Conservation (phyloP, 2,113 vertebrate genomes). For the Psettodes erumei region DNA sequence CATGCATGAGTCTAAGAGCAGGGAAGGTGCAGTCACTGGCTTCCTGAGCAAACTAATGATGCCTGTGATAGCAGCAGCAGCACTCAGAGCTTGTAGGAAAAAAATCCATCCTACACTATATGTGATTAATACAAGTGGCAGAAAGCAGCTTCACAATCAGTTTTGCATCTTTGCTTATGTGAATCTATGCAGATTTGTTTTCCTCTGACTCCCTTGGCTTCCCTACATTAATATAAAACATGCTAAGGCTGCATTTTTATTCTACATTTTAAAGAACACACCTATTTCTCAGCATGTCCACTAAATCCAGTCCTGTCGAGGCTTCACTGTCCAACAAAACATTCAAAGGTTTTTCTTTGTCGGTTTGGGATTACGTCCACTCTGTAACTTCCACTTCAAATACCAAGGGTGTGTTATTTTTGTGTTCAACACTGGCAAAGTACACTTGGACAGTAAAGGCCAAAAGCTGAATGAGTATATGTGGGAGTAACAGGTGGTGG, state of each 20-base stretch:
- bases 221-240: not conserved
- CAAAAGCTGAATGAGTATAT: constrained; percentile 6
- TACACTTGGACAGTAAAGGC: constrained; percentile 10
- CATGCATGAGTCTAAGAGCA: not conserved
- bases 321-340: not conserved
- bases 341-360: not conserved
- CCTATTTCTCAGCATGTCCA: not conserved
- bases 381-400: not conserved
- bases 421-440: not conserved
- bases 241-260: not conserved
- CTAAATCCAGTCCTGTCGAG: not conserved
- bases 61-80: not conserved
- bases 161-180: not conserved
- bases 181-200: not conserved
- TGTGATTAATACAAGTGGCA: not conserved
- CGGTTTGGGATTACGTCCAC: not conserved
- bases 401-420: not conserved
- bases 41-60: no score
- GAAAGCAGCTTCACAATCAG: not conserved
- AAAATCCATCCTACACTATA: not conserved
- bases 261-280: not conserved
- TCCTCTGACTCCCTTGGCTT: not conserved
- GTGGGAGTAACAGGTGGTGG: constrained; percentile 30
- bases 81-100: not conserved
- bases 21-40: not conserved